Evolutionary conservation across 2,888 invertebrate species (phyloP), one percentile per base, ranked within the genome.

Genomic region (Euclidia mi): DNA sequence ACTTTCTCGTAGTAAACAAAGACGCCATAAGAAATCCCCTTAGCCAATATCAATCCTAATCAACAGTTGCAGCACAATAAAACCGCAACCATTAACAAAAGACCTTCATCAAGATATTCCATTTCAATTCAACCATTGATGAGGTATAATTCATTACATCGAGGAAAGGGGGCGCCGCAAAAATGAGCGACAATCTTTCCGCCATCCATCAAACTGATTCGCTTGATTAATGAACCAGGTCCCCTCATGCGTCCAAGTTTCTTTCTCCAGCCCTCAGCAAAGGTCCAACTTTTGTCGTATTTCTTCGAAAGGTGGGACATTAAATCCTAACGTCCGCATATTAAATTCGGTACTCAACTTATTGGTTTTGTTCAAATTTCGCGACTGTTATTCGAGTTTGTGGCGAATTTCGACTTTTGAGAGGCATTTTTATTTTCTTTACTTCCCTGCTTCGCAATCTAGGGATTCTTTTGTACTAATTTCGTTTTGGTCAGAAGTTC

Each of bases 141-240:
- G 57, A 61, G 45, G 35, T 52, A 56, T 71, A 56, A 71, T 71
- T 71, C 60, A 66, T 72, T 74, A 72, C 55, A 53, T 52, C 31
- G 18, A 48, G 41, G 50, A 70, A 63, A 43, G 61, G 49, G 38
- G 41, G 56, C 25, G 50, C 44, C 60, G 59, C 57, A 71, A 64
- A 71, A 67, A 67, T 72, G 64, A 65, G 62, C 59, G 68, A 70
- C 63, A 63, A 68, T 72, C 65, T 62, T 65, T 44, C 34, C 34
- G 38, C 56, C 60, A 75, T 75, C 72, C 48, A 75, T 72, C 76
- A 75, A 65, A 62, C 52, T 56, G 72, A 60, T 67, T 57, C 68
- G 20, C 11, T 52, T 72, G 76, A 72, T 75, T 71, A 72, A 72
- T 72, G 72, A 65, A 62, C 71, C 56, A 58, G 58, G 51, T 49